Evolutionary conservation across 2,888 invertebrate species (phyloP), one percentile per base, ranked within the genome.

Genomic region (Lycophotia porphyrea): DNA sequence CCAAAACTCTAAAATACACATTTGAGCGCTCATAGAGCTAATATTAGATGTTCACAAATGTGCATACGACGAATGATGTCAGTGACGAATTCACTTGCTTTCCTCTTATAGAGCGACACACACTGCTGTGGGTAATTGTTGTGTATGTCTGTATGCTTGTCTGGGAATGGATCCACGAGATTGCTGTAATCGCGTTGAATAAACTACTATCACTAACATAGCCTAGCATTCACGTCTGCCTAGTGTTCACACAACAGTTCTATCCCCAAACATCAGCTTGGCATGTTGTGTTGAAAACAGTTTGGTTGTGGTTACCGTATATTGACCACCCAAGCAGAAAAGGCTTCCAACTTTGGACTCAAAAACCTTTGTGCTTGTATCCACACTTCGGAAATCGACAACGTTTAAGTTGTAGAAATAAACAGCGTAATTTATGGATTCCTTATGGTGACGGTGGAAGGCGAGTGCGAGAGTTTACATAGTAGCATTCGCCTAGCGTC

Each of bases 11-110:
- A 87, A 90, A 90, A 91, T 88, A 91, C 88, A 86, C 89, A 88
- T 90, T 89, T 88, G 84, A 87, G 84, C 80, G 85, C 84, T 82
- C 79, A 76, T 86, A 86, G 86, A 84, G 87, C 92, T 93, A 93
- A 92, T 92, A 92, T 92, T 93, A 92, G 92, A 90, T 83, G 83
- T 84, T 85, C 89, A 87, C 85, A 86, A 89, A 90, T 90, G 88
- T 90, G 89, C 90, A 91, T 86, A 85, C 87, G 88, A 72, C 80
- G 85, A 87, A 88, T 91, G 91, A 92, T 91, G 92, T 91, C 91
- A 92, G 89, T 87, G 78, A 87, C 88, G 80, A 88, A 88, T 89
- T 86, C 81, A 76, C 78, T 87, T 75, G 76, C 71, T 83, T 84
- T 65, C 61, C 82, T 72, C 74, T 69, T 66, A 84, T 55, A 69